Conservation (phyloP, 2,888 invertebrate species). For the Oscheius onirici region DNA sequence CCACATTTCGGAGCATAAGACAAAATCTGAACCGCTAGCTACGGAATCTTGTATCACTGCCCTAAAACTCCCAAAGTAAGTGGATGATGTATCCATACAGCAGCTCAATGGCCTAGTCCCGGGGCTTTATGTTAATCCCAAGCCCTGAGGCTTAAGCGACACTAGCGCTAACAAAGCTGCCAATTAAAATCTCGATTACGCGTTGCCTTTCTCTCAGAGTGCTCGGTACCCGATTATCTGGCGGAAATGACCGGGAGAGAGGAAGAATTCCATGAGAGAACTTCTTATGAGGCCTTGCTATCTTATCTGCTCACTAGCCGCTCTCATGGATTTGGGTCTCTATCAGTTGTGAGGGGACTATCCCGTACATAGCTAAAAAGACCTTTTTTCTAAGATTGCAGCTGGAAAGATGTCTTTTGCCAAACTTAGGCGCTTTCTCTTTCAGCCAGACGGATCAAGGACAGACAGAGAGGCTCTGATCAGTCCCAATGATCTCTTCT, state of each 20-base stretch:
- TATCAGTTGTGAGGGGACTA: background rate
- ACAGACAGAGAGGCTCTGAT: background rate
- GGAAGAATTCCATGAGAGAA: background rate
- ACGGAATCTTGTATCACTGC: no score
- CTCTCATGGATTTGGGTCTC: background rate
- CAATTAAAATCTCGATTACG: conserved; percentile 34
- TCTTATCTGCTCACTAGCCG: conserved; percentile 4
- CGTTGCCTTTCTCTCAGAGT: background rate
- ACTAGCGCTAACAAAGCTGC: conserved; percentile 30
- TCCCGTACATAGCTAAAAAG: background rate
- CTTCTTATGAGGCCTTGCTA: conserved; percentile 9
- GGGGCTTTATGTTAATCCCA: conserved; percentile 33
- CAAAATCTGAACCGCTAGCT: no score
- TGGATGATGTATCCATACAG: no score
- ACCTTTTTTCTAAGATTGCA: background rate
- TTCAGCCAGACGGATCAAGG: conserved; percentile 19
- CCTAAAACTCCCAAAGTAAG: no score
- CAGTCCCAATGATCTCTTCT: background rate
- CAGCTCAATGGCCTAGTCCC: conserved; percentile 1
- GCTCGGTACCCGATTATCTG: conserved; percentile 24
- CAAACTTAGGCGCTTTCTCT: conserved; percentile 16
- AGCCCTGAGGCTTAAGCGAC: conserved; percentile 27
- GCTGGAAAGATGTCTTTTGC: conserved; percentile 6
- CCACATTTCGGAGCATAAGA: no score
- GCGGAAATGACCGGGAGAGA: conserved; percentile 25